phyloP scores from a whole-genome alignment of 2,888 invertebrate genomes.

The Cremastinae sp. region DNA sequence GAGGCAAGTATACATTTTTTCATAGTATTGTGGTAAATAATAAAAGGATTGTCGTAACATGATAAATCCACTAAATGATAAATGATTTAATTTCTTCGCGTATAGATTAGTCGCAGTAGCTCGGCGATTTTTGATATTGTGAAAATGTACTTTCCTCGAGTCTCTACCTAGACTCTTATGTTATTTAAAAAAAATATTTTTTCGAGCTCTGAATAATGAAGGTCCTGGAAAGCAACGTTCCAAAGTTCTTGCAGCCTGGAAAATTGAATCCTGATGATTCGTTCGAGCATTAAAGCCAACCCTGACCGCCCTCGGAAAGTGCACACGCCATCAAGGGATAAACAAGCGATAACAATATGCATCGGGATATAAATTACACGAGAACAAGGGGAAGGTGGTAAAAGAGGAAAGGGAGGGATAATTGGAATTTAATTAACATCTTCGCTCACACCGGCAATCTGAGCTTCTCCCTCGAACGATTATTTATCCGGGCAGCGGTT shows the following conservation, averaged over 20 bases:
- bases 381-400: not conserved
- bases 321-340: constrained; percentile 38
- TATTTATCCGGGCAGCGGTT: constrained; percentile 18
- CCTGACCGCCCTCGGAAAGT: not conserved
- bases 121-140: too few species aligned
- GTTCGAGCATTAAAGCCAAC: constrained; percentile 5
- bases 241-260: not conserved
- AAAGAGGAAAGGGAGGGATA: constrained; percentile 21
- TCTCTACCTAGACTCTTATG: too few species aligned
- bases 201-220: too few species aligned
- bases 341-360: constrained; percentile 39
- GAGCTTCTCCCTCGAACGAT: constrained; percentile 35
- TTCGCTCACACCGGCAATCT: constrained; percentile 32
- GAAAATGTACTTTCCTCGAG: too few species aligned
- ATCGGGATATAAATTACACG: constrained; percentile 36
- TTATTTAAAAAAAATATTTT: too few species aligned
- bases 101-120: too few species aligned
- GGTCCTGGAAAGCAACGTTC: not conserved
- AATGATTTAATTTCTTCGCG: too few species aligned
- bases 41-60: too few species aligned
- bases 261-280: not conserved
- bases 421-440: constrained; percentile 56
- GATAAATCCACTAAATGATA: too few species aligned
- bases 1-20: too few species aligned
- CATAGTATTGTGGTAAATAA: too few species aligned